These are phyloP conservation scores for Ornithorhynchus anatinus DNA, from an alignment of 2,113 vertebrate species.

Conservation along the genomic window DNA sequence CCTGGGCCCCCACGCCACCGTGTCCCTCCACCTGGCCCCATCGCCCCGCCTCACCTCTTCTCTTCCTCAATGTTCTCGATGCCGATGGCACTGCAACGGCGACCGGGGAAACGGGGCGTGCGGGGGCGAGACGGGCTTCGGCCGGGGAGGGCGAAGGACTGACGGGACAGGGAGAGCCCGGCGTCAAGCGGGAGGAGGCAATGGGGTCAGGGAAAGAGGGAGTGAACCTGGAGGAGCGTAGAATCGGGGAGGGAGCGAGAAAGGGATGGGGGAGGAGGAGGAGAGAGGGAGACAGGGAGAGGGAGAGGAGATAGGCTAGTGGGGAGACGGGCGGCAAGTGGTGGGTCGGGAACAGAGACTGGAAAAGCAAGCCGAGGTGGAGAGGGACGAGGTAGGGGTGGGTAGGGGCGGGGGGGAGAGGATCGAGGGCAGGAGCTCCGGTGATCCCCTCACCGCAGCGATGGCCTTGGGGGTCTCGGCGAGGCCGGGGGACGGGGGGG, in stretches of 20 bases:
- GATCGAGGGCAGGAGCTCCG: neutral
- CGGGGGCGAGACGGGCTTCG: conserved; percentile 66
- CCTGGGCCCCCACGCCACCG: neutral
- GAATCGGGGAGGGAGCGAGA: neutral
- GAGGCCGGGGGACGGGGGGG: conserved; percentile 58
- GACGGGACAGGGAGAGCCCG: conserved; percentile 37
- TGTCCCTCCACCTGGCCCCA: neutral
- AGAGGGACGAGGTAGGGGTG: neutral
- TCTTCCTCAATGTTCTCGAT: conserved; percentile 94
- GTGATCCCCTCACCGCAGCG: conserved; percentile 49
- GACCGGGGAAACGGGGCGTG: conserved; percentile 75
- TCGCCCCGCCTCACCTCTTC: conserved; percentile 74
- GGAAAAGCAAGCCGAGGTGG: neutral
- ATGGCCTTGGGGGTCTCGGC: conserved; percentile 66
- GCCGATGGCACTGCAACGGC: conserved; percentile 89
- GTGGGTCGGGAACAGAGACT: neutral
- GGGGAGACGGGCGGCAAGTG: neutral
- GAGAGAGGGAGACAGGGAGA: neutral
- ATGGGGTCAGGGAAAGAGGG: conserved; percentile 13
- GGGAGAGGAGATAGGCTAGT: neutral
- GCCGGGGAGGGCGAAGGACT: conserved; percentile 71
- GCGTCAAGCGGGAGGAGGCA: conserved; percentile 15
- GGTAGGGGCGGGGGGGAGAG: neutral
- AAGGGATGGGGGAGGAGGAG: neutral
- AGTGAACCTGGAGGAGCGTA: conserved; percentile 11